Conservation (phyloP, 2,888 invertebrate species). For the Trachelus troglodyta region DNA sequence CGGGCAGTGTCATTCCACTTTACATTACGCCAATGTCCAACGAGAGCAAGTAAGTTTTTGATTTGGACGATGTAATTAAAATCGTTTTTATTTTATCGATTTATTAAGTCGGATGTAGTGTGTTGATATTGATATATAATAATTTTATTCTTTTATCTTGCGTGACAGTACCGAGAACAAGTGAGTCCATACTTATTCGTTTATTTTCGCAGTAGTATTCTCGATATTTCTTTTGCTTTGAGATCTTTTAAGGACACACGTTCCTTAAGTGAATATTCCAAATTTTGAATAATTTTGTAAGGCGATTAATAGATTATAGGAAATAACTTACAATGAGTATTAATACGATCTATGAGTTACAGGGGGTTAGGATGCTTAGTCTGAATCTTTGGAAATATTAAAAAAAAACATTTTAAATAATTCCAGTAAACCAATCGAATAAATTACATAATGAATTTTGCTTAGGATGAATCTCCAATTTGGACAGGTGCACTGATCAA, state of each 20-base stretch:
- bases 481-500: not conserved
- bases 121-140: not conserved
- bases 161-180: conserved; percentile 43
- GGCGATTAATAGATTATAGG: too few species aligned
- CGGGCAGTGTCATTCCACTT: conserved; percentile 76
- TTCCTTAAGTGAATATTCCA: not conserved
- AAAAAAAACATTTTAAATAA: too few species aligned
- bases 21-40: conserved; percentile 82
- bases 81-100: not conserved
- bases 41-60: conserved; percentile 80
- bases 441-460: too few species aligned
- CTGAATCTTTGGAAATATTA: too few species aligned
- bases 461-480: not conserved
- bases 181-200: conserved; percentile 33
- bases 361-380: too few species aligned
- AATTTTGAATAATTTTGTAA: not conserved
- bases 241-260: not conserved
- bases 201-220: not conserved
- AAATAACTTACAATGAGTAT: too few species aligned
- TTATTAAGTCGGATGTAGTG: not conserved
- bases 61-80: not conserved
- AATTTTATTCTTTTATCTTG: conserved; percentile 30
- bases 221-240: not conserved
- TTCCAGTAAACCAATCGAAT: too few species aligned
- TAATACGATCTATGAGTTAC: too few species aligned